A percentile compares a stretch with the other conserved stretches of the same genome.
phyloP scores from a whole-genome alignment of 2,888 invertebrate genomes.

The Bhutanitis thaidina region DNA sequence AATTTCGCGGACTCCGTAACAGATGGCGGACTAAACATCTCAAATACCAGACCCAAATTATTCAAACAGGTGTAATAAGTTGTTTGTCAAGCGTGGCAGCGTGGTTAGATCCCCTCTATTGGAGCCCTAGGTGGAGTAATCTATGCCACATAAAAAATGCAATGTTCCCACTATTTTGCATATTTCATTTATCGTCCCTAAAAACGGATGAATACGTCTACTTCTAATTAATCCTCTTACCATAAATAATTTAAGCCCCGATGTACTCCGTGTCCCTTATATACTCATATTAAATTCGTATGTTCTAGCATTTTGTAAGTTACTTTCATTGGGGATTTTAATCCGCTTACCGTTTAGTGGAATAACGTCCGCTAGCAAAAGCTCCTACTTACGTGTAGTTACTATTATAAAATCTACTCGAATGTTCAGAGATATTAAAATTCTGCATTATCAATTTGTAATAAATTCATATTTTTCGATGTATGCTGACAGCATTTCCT shows the following conservation, averaged over 20 bases:
- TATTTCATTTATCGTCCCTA: neutral
- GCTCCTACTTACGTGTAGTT: constrained; percentile 51
- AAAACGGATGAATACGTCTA: neutral
- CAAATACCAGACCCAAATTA: too few relatives aligned
- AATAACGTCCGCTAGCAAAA: constrained; percentile 54
- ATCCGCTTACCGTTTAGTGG: constrained; percentile 65
- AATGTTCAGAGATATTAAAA: constrained; percentile 1
- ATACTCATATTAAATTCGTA: constrained; percentile 9
- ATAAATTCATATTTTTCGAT: too few relatives aligned
- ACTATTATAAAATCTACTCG: constrained; percentile 34
- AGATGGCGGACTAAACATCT: too few relatives aligned
- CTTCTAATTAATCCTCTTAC: constrained; percentile 19
- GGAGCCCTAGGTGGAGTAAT: too few relatives aligned
- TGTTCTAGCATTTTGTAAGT: constrained; percentile 18
- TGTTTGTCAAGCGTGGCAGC: too few relatives aligned
- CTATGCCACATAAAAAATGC: too few relatives aligned
- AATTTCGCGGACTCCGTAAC: too few relatives aligned
- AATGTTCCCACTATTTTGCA: too few relatives aligned
- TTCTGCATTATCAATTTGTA: too few relatives aligned
- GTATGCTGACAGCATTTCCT: too few relatives aligned
- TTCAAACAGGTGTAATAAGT: too few relatives aligned
- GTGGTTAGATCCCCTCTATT: too few relatives aligned
- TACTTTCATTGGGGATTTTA: constrained; percentile 46
- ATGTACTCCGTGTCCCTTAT: neutral
- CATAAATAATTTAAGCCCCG: constrained; percentile 7